Evolutionary conservation across 2,888 invertebrate genomes (phyloP).

Genomic region (Mermis nigrescens): DNA sequence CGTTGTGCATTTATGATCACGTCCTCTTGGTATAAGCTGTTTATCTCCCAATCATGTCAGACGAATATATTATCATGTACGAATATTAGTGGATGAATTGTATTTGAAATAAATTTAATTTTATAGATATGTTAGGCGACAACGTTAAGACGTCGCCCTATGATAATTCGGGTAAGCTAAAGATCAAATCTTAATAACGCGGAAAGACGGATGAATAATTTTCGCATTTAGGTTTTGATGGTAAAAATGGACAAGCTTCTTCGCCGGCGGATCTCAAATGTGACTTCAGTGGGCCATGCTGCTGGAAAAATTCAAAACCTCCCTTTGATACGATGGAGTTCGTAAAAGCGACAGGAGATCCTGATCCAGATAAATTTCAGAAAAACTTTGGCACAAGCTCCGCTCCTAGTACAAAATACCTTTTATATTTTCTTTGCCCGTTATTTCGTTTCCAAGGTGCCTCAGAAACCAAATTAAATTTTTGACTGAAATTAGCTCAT

Average conservation of each 20-base stretch:
- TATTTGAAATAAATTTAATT: too few species aligned
- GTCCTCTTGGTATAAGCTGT: too few species aligned
- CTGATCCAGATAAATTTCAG: background rate
- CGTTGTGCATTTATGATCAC: too few species aligned
- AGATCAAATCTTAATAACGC: too few species aligned
- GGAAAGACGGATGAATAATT: background rate
- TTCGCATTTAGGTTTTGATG: background rate
- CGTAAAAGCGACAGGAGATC: background rate
- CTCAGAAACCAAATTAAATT: too few species aligned
- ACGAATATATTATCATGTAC: too few species aligned
- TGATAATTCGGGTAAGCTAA: background rate
- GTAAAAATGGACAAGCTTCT: background rate
- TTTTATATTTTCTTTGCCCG: too few species aligned
- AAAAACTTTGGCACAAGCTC: background rate
- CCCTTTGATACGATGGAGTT: background rate
- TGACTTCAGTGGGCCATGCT: background rate
- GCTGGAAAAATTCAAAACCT: background rate
- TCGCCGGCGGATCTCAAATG: background rate
- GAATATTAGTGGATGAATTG: too few species aligned
- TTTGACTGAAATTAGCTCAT: too few species aligned
- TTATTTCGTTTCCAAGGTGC: too few species aligned
- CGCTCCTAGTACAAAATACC: background rate
- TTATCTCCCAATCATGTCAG: too few species aligned
- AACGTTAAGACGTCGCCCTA: background rate
- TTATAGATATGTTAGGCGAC: background rate